Evolutionary conservation across 2,797 vertebrate genomes (phyloP).

Genomic region (Karalla daura): DNA sequence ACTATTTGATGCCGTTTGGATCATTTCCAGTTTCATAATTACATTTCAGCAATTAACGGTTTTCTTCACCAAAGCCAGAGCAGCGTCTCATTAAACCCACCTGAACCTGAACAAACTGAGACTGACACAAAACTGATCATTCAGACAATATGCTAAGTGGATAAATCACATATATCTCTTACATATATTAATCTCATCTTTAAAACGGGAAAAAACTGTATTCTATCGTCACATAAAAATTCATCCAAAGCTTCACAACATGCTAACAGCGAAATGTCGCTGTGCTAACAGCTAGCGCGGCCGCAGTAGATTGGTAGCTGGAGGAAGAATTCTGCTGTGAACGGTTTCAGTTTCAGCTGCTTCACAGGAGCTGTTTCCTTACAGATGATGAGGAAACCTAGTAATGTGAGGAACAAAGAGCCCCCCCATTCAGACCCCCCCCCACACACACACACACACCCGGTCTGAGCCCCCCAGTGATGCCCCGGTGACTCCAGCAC

Average conservation of each 20-base stretch:
- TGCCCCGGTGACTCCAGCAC: conserved; percentile 83
- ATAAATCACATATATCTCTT: too few species aligned
- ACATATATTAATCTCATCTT: too few species aligned
- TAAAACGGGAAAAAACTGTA: not conserved
- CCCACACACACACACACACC: too few species aligned
- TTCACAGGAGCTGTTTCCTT: conserved; percentile 46
- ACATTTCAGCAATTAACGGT: conserved; percentile 51
- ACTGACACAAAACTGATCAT: too few species aligned
- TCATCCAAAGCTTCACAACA: conserved; percentile 16
- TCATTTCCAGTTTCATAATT: conserved; percentile 70
- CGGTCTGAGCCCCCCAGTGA: conserved; percentile 75
- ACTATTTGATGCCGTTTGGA: conserved; percentile 67
- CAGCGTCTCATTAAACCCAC: conserved; percentile 20
- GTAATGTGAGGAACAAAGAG: conserved; percentile 79
- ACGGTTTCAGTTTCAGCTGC: too few species aligned
- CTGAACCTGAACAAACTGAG: conserved; percentile 20
- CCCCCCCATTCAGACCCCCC: conserved; percentile 74
- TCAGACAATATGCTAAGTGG: too few species aligned
- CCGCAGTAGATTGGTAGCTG: too few species aligned
- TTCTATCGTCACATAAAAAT: not conserved
- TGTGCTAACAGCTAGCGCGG: too few species aligned
- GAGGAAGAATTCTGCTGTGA: too few species aligned
- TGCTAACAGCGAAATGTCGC: conserved; percentile 7
- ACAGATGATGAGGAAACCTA: conserved; percentile 81
- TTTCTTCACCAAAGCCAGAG: conserved; percentile 39